These are phyloP conservation scores for Phallusia fumigata DNA, from an alignment of 23 tunicate species.

Conservation along the genomic window DNA sequence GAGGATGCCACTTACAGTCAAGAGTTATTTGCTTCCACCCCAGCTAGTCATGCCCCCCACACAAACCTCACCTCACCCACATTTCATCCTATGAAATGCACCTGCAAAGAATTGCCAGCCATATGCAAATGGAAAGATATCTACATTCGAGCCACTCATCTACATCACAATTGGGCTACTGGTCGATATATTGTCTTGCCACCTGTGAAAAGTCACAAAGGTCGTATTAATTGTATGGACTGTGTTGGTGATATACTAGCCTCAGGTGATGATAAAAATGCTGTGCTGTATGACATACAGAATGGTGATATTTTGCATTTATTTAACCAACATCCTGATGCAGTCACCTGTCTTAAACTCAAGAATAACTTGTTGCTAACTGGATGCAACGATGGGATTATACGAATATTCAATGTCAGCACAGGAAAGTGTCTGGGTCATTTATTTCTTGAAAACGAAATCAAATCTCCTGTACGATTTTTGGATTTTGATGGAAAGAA, in stretches of 20 bases:
- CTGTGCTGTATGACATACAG: conserved; percentile 66
- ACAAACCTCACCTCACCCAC: conserved; percentile 79
- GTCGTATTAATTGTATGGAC: conserved; percentile 68
- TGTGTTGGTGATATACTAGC: conserved; percentile 70
- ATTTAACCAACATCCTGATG: conserved; percentile 72
- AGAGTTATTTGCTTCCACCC: conserved; percentile 61
- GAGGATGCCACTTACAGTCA: conserved; percentile 52
- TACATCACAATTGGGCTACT: conserved; percentile 75
- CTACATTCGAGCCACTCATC: conserved; percentile 78
- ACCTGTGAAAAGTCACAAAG: conserved; percentile 76
- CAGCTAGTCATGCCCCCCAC: conserved; percentile 54
- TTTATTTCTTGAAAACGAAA: conserved; percentile 37
- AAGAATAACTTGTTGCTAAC: conserved; percentile 71
- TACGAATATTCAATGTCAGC: conserved; percentile 80
- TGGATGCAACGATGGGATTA: conserved; percentile 84
- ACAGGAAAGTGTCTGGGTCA: conserved; percentile 92
- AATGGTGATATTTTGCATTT: conserved; percentile 39
- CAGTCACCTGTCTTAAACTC: conserved; percentile 59
- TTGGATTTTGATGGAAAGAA: conserved; percentile 67
- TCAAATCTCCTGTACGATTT: conserved; percentile 51
- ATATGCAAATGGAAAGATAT: conserved; percentile 93
- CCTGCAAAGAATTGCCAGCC: conserved; percentile 71
- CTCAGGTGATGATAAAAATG: conserved; percentile 78
- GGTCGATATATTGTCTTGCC: conserved; percentile 87
- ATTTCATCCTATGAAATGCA: conserved; percentile 53